Conservation (phyloP, 2,113 vertebrate genomes). For the Haliaeetus leucogaster region DNA sequence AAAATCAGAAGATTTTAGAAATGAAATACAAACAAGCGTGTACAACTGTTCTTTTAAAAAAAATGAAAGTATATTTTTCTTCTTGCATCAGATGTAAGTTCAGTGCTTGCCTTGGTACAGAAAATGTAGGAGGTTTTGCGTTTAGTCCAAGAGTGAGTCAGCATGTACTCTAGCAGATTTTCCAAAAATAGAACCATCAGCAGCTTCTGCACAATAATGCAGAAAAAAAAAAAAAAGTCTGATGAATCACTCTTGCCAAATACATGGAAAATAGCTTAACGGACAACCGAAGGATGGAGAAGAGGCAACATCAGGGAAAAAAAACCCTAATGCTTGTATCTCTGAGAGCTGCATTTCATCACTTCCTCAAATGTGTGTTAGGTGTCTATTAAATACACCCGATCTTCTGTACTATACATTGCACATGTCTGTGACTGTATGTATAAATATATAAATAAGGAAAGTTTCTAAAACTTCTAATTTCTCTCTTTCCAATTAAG, state of each 20-base stretch:
- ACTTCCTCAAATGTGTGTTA: not conserved
- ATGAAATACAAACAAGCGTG: not conserved
- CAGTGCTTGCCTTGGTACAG: not conserved
- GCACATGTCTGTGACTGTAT: accelerated
- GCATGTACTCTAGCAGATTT: not conserved
- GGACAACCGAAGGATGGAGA: not conserved
- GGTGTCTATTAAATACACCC: not conserved
- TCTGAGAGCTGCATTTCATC: not conserved
- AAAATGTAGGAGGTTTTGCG: not conserved
- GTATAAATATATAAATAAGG: not conserved
- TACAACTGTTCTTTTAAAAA: not conserved
- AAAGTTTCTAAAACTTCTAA: not conserved
- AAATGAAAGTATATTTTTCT: not conserved
- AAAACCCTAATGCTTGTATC: not conserved
- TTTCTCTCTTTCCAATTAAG: not conserved
- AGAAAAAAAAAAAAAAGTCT: not conserved
- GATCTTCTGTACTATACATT: not conserved
- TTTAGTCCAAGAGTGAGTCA: not conserved
- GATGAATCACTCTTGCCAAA: not conserved
- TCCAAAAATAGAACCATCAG: not conserved
- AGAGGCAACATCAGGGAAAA: not conserved
- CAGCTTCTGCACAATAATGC: not conserved
- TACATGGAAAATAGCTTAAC: not conserved
- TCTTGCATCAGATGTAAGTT: not conserved
- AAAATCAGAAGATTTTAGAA: not conserved